Percentiles rank a stretch among this genome's conserved stretches.
These are phyloP conservation scores for Adrianichthys oophorus DNA, from an alignment of 2,797 vertebrate species.

Conservation along the genomic window DNA sequence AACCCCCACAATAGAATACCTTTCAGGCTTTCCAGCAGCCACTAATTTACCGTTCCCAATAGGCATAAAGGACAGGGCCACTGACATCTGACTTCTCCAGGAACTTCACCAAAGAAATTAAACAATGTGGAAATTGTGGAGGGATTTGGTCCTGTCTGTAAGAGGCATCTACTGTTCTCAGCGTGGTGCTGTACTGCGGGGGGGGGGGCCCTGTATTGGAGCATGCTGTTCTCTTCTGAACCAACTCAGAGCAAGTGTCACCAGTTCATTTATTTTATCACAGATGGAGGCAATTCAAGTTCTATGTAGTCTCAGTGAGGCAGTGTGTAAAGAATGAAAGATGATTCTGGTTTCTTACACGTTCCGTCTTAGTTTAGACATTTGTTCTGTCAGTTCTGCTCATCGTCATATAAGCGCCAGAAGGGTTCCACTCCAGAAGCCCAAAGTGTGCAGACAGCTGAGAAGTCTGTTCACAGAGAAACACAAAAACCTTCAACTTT, in stretches of 20 bases:
- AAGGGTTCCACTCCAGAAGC: too few relatives aligned
- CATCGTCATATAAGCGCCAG: too few relatives aligned
- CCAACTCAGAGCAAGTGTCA: constrained; percentile 65
- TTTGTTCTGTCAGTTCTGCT: constrained; percentile 7
- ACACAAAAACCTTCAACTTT: too few relatives aligned
- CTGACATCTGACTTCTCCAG: constrained; percentile 79
- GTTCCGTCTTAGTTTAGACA: neutral
- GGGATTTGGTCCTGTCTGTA: constrained; percentile 70
- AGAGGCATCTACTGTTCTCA: constrained; percentile 69
- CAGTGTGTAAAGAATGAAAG: constrained; percentile 29
- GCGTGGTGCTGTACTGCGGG: constrained; percentile 47
- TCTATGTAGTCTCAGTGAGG: constrained; percentile 34
- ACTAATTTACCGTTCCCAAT: constrained; percentile 77
- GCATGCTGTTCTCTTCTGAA: constrained; percentile 66
- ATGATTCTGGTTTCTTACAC: constrained; percentile 31
- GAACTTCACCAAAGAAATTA: constrained; percentile 77
- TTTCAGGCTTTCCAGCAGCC: constrained; percentile 64
- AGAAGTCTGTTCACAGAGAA: too few relatives aligned
- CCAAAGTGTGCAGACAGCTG: too few relatives aligned
- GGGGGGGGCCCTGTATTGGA: constrained; percentile 34
- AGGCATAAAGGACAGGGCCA: constrained; percentile 69
- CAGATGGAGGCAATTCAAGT: constrained; percentile 60
- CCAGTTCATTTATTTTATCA: constrained; percentile 61
- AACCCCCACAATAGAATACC: constrained; percentile 68
- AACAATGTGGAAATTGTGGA: constrained; percentile 80